Conservation (phyloP, 2,113 vertebrate genomes). For the Limnothrissa miodon region DNA sequence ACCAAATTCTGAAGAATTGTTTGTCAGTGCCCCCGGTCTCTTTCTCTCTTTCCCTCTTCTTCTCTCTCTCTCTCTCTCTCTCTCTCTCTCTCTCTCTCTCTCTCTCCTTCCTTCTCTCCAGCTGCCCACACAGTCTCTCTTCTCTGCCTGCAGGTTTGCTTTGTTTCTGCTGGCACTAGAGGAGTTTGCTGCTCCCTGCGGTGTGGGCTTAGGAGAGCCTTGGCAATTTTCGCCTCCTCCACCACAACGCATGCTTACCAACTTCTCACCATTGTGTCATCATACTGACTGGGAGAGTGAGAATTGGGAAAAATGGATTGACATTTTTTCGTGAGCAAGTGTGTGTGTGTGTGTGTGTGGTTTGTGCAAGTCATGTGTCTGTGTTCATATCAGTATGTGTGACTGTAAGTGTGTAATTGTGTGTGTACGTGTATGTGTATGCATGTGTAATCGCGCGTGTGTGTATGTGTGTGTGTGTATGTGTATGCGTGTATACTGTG, state of each 20-base stretch:
- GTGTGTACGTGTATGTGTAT: constrained; percentile 15
- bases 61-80: neutral
- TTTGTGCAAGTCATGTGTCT: neutral
- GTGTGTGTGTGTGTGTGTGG: neutral
- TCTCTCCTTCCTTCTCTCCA: neutral
- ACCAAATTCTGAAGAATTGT: neutral
- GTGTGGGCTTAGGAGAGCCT: neutral
- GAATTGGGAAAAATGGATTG: neutral
- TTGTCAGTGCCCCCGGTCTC: neutral
- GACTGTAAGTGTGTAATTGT: constrained; percentile 31
- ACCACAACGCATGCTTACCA: neutral
- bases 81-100: neutral
- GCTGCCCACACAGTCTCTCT: constrained; percentile 7
- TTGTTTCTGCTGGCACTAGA: neutral
- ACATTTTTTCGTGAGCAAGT: neutral
- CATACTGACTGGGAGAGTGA: neutral
- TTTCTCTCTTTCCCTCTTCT: neutral
- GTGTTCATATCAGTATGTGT: neutral
- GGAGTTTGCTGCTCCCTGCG: neutral
- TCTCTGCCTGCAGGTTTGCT: neutral
- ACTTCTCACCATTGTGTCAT: neutral
- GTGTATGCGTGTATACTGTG: neutral
- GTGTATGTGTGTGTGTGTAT: neutral
- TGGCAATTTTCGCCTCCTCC: neutral
- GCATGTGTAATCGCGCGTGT: too few species aligned